These are phyloP conservation scores for Athene noctua DNA, from an alignment of 2,113 vertebrate genomes.

Conservation along the genomic window DNA sequence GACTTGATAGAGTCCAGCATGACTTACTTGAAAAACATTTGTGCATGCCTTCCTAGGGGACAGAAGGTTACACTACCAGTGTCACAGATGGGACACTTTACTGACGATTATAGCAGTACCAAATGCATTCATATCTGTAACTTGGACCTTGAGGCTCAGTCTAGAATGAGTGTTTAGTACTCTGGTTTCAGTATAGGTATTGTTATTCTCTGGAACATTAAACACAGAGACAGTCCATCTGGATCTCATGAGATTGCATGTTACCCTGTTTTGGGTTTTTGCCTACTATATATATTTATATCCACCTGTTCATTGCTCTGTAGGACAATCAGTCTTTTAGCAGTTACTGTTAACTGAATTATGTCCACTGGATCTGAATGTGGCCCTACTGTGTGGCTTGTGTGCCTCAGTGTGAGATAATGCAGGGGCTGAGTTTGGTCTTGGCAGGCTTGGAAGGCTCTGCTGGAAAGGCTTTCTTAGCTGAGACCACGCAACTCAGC, in stretches of 20 bases:
- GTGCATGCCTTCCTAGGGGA: not conserved
- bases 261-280: not conserved
- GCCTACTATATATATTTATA: not conserved
- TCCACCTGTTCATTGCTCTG: not conserved
- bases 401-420: not conserved
- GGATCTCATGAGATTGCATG: not conserved
- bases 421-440: not conserved
- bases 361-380: not conserved
- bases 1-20: not conserved
- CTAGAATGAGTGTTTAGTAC: not conserved
- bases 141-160: not conserved
- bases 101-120: not conserved
- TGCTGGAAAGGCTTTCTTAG: not conserved
- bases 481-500: accelerated
- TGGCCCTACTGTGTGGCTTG: not conserved
- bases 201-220: not conserved
- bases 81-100: not conserved
- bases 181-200: not conserved
- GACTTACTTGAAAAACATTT: not conserved
- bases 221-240: not conserved
- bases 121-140: not conserved
- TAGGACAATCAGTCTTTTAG: not conserved
- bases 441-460: not conserved
- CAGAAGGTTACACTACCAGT: not conserved
- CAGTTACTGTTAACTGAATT: not conserved